Base-by-base conservation (phyloP, 2,888 invertebrate species). In the Conistra vaccinii region DNA sequence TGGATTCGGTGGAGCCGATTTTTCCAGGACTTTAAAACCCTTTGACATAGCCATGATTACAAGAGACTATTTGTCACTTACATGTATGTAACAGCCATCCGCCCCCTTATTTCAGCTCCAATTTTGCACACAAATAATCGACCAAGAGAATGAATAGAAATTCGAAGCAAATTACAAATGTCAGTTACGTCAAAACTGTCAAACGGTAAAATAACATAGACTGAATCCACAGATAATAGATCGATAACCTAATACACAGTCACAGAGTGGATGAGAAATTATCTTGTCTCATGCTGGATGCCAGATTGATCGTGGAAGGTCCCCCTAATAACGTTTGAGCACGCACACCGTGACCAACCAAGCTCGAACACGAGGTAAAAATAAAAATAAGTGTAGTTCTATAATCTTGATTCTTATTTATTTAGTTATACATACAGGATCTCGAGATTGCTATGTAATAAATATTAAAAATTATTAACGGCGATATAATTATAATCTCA, bases 31-130 rank as follows among this genome's bases (percentile, higher is more conserved):
- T 89, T 99, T 98, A 96, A 98, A 99, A 84, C 98, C 98, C 96
- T 99, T 99, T 90, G 98, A 98, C 98, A 99, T 98, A 91, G 99
- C 99, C 99, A 99, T 99, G 88, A 86, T 88, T 88, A 86, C 68
- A 70, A 75, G 69, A 78, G 72, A 83, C 71, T 75, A 63, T 75
- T 67, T 71, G 76, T 85, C 76, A 85, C 78, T 89, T 87, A 92
- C 90, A 87, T 90, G 83, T 71, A 89, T 85, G 70, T 73, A 83
- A 87, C 85, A 88, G 85, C 91, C 93, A 94, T 94, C 94, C 95
- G 92, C 94, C 95, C 94, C 93, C 91, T 81, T 74, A 80, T 76
- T 86, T 80, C 83, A 76, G 72, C 79, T 78, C 55, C 53, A 74
- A 71, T 76, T 76, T 75, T 70, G 57, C 81, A 85, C 84, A 80